Evolutionary conservation across 2,113 vertebrate genomes (phyloP).

Genomic region (Thomomys bottae): DNA sequence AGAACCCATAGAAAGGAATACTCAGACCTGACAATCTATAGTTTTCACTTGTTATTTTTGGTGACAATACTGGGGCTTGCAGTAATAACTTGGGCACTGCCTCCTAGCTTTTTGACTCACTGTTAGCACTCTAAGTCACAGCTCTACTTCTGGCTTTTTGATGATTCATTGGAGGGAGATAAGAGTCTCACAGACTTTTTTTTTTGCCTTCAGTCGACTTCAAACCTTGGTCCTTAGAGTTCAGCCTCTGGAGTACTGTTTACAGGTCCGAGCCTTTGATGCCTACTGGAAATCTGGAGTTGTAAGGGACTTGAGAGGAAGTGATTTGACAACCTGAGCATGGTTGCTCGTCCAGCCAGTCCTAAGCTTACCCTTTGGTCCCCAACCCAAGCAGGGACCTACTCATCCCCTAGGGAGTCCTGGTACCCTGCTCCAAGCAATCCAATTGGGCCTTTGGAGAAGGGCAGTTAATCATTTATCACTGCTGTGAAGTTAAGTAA

Average conservation of each 20-base stretch:
- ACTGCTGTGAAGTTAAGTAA: neutral
- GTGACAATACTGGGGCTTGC: no score
- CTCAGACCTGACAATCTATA: neutral
- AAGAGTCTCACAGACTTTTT: no score
- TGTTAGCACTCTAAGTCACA: no score
- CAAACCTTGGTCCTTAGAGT: no score
- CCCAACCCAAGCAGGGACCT: neutral
- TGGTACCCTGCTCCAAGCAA: neutral
- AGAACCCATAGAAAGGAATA: conserved; percentile 6
- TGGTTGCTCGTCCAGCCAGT: neutral
- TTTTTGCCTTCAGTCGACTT: no score
- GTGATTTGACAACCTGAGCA: neutral
- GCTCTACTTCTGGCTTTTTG: no score
- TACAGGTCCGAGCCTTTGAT: no score
- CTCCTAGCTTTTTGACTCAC: no score
- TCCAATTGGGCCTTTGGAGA: neutral
- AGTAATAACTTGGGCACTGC: no score
- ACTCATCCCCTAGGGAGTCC: neutral
- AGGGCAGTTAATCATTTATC: neutral
- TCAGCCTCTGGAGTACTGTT: no score
- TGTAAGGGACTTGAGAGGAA: neutral
- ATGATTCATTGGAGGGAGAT: no score
- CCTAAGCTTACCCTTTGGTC: neutral
- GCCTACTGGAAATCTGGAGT: neutral
- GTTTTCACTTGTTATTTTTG: neutral